These are phyloP conservation scores for Notarius lentiginosus DNA, from an alignment of 2,113 vertebrate genomes.

Conservation along the genomic window DNA sequence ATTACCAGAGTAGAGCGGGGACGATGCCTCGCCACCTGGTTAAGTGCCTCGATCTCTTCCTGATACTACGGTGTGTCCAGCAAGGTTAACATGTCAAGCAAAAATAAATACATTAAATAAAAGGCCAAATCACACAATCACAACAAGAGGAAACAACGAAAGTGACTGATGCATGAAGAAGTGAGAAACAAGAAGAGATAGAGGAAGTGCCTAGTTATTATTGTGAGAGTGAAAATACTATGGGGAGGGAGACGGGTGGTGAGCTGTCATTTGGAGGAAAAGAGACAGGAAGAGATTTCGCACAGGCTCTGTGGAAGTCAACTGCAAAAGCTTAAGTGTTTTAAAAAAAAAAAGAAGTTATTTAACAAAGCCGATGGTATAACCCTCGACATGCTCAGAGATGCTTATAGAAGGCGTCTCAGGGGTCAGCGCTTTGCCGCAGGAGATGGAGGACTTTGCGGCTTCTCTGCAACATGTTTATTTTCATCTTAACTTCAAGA, in stretches of 20 bases:
- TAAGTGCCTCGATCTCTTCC: conserved; percentile 91
- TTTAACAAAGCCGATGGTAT: no score
- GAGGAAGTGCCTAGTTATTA: background rate
- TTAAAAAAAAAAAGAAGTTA: no score
- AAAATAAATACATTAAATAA: background rate
- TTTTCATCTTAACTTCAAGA: no score
- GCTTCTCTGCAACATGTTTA: no score
- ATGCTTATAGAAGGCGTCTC: background rate
- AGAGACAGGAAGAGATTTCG: no score
- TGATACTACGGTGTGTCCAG: conserved; percentile 79
- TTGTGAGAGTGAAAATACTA: no score
- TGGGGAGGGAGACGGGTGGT: background rate
- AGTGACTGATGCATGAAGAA: background rate
- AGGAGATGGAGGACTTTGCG: no score
- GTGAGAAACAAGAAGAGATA: background rate
- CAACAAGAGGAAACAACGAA: background rate
- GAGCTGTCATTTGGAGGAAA: background rate
- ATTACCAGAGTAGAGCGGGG: conserved; percentile 92
- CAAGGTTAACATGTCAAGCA: background rate
- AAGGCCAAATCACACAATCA: background rate
- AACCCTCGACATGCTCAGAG: no score
- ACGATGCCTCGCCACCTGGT: conserved; percentile 93
- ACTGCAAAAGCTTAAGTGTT: no score
- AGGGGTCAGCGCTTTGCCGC: background rate
- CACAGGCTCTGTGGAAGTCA: no score